A percentile compares a stretch with the other conserved stretches of the same genome.
Evolutionary conservation across 2,888 invertebrate species (phyloP).

Genomic region (Macrophya alboannulata): DNA sequence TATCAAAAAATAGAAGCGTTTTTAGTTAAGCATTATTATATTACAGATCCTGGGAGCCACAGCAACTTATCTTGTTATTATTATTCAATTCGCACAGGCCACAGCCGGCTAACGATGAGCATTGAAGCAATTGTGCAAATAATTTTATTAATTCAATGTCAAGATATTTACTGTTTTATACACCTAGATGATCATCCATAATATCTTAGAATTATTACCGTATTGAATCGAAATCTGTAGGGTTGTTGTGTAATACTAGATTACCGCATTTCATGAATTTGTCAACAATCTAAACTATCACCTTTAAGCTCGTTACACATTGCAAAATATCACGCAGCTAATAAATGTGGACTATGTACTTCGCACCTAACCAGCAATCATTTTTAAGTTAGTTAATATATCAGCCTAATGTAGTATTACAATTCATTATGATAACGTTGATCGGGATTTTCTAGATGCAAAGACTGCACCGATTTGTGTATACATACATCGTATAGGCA

Average conservation of each 20-base stretch:
- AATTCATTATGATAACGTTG: background rate
- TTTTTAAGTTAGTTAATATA: background rate
- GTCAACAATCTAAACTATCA: background rate
- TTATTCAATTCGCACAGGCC: background rate
- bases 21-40: background rate
- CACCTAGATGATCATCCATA: background rate
- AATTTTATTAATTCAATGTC: background rate
- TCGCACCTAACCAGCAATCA: background rate
- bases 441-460: too few species aligned
- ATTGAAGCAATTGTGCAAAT: too few species aligned
- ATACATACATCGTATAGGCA: background rate
- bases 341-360: background rate
- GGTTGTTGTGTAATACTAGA: too few species aligned
- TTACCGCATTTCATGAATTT: background rate
- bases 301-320: background rate
- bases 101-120: background rate
- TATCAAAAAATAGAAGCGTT: background rate
- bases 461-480: background rate
- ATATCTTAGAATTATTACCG: background rate
- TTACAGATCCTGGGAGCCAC: conserved; percentile 3
- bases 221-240: background rate
- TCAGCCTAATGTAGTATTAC: background rate
- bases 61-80: background rate
- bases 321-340: background rate
- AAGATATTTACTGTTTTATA: background rate